Evolutionary conservation across 1,140 invertebrate genomes (phyloP).

Genomic region (Wasmannia auropunctata): DNA sequence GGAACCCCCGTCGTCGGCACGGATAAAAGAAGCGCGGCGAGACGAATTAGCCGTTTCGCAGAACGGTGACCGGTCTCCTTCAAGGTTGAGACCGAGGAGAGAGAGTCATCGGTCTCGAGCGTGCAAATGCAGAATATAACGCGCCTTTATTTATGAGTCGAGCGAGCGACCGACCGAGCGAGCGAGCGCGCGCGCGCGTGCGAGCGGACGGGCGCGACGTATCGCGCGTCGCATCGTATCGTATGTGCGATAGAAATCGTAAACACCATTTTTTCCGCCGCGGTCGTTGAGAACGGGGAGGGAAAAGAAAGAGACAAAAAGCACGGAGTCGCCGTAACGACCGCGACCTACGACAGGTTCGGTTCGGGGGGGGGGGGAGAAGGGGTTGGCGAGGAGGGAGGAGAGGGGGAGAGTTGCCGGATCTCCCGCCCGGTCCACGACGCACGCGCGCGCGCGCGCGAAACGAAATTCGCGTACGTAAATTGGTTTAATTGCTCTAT

Average conservation of each 20-base stretch:
- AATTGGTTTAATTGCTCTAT: slow-evolving; percentile 74
- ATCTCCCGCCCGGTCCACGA: slow-evolving; percentile 23
- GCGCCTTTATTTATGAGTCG: slow-evolving; percentile 55
- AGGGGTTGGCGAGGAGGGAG: too few species aligned
- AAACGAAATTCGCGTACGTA: slow-evolving; percentile 70
- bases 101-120: slow-evolving; percentile 53
- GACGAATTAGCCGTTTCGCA: slow-evolving; percentile 46
- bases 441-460: slow-evolving; percentile 32
- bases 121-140: slow-evolving; percentile 3
- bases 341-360: slow-evolving; percentile 68
- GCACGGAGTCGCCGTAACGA: slow-evolving; percentile 33
- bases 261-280: slow-evolving; percentile 20
- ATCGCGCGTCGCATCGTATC: neutral
- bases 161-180: too few species aligned
- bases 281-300: neutral
- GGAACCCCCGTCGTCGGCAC: slow-evolving; percentile 12
- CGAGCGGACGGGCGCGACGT: neutral
- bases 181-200: neutral
- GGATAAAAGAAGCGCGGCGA: slow-evolving; percentile 42
- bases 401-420: neutral
- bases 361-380: neutral
- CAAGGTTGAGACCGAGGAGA: slow-evolving; percentile 55
- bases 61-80: slow-evolving; percentile 33
- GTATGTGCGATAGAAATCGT: neutral
- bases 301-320: slow-evolving; percentile 15